A percentile compares a stretch with the other conserved stretches of the same genome.
Evolutionary conservation across 2,888 invertebrate genomes (phyloP).

Genomic region (Stenotaenia linearis): DNA sequence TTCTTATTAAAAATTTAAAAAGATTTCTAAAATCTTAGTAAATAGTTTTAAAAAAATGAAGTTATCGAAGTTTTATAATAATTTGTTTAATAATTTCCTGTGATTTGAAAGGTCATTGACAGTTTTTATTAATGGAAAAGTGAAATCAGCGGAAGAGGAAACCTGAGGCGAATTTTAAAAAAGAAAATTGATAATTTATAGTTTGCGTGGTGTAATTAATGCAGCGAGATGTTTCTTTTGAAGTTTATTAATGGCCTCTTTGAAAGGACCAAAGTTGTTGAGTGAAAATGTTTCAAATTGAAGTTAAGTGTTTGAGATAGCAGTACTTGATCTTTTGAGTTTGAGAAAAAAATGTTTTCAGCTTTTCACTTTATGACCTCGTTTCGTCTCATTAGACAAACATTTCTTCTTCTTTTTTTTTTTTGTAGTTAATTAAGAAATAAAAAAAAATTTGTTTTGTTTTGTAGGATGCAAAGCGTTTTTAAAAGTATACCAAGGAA

Average conservation of each 20-base stretch:
- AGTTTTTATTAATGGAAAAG: slow-evolving; percentile 1
- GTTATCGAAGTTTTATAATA: not conserved
- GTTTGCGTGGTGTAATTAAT: not conserved
- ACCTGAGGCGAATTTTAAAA: not conserved
- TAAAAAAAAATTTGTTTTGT: not conserved
- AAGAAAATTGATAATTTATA: not conserved
- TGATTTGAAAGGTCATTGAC: not conserved
- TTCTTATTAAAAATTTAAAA: not conserved
- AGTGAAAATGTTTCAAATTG: not conserved
- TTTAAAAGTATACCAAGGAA: slow-evolving; percentile 75
- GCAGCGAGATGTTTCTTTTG: not conserved
- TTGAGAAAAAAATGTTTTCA: slow-evolving; percentile 3
- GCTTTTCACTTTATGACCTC: not conserved
- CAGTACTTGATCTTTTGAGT: not conserved
- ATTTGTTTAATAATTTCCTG: slow-evolving; percentile 9
- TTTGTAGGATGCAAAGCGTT: slow-evolving; percentile 46
- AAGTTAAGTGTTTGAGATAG: not conserved
- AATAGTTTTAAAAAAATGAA: no score
- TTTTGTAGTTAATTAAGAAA: not conserved
- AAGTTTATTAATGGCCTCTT: not conserved
- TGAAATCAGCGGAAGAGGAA: not conserved
- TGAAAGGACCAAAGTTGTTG: not conserved
- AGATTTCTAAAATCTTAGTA: not conserved
- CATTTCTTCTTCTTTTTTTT: not conserved
- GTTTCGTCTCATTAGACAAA: not conserved